These are phyloP conservation scores for Poeciliopsis presidionis DNA, from an alignment of 2,797 vertebrate species.

Conservation along the genomic window DNA sequence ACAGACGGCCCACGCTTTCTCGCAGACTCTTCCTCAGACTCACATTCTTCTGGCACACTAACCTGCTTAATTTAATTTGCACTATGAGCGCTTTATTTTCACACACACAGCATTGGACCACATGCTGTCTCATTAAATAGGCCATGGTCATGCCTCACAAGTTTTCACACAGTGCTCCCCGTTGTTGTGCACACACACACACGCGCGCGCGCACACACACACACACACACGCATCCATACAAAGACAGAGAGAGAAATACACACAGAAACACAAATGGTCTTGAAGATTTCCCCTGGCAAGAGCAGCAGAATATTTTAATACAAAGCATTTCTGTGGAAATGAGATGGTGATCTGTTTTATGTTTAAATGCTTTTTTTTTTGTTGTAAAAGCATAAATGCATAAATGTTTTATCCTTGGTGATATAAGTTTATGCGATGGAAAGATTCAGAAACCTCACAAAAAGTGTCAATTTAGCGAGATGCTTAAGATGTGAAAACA, in stretches of 20 bases:
- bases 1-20: constrained; percentile 10
- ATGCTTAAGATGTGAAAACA: neutral
- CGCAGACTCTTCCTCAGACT: constrained; percentile 39
- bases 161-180: constrained; percentile 43
- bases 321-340: constrained; percentile 23
- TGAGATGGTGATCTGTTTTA: constrained; percentile 34
- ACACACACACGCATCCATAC: neutral
- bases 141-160: constrained; percentile 60
- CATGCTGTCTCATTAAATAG: constrained; percentile 73
- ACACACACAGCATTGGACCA: constrained; percentile 67
- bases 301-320: constrained; percentile 49
- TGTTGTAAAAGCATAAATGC: constrained; percentile 11
- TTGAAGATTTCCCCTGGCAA: constrained; percentile 55
- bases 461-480: neutral
- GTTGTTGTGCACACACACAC: constrained; percentile 38
- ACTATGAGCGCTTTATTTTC: constrained; percentile 63
- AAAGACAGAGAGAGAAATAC: neutral
- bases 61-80: constrained; percentile 74
- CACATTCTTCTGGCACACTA: constrained; percentile 61
- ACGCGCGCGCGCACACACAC: constrained; percentile 19
- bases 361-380: constrained; percentile 15
- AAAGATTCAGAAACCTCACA: neutral
- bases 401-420: constrained; percentile 29
- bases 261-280: constrained; percentile 14
- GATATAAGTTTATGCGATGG: constrained; percentile 17